A percentile compares a stretch with the other conserved stretches of the same genome.
phyloP scores from a whole-genome alignment of 2,888 invertebrate genomes.

The Didymodactylos carnosus region DNA sequence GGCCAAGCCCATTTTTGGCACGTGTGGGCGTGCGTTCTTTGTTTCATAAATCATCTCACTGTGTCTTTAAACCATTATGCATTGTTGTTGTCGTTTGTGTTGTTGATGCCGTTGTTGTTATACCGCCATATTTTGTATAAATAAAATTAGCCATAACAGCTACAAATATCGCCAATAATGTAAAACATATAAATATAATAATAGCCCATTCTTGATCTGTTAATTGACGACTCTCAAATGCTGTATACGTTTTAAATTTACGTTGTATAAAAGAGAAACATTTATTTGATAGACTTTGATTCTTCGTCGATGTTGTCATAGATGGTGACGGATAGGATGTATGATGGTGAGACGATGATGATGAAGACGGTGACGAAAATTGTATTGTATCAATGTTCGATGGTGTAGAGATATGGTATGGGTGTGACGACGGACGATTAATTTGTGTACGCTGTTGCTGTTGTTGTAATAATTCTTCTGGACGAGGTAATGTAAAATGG shows the following conservation, averaged over 20 bases:
- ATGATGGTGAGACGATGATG: too few species aligned
- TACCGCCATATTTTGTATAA: not conserved
- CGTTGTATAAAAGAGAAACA: not conserved
- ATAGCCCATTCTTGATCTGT: slow-evolving; percentile 47
- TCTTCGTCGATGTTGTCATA: not conserved
- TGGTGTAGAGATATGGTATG: not conserved
- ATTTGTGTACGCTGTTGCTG: not conserved
- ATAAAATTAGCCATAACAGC: slow-evolving; percentile 39
- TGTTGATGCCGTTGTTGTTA: too few species aligned
- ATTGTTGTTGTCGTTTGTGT: too few species aligned
- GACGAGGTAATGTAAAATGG: not conserved
- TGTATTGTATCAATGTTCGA: slow-evolving; percentile 34
- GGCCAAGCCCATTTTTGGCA: too few species aligned
- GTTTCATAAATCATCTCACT: too few species aligned
- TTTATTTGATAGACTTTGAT: not conserved
- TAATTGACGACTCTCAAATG: slow-evolving; percentile 23
- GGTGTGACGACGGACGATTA: slow-evolving; percentile 9
- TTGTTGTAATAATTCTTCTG: not conserved
- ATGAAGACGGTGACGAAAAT: too few species aligned
- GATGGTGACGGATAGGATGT: too few species aligned
- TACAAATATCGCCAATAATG: slow-evolving; percentile 43
- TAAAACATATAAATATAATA: slow-evolving; percentile 44
- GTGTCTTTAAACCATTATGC: too few species aligned
- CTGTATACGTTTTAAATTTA: not conserved
- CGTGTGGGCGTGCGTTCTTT: too few species aligned